Evolutionary conservation across 2,888 invertebrate species (phyloP).

Genomic region (Rugalucina vietnamica): DNA sequence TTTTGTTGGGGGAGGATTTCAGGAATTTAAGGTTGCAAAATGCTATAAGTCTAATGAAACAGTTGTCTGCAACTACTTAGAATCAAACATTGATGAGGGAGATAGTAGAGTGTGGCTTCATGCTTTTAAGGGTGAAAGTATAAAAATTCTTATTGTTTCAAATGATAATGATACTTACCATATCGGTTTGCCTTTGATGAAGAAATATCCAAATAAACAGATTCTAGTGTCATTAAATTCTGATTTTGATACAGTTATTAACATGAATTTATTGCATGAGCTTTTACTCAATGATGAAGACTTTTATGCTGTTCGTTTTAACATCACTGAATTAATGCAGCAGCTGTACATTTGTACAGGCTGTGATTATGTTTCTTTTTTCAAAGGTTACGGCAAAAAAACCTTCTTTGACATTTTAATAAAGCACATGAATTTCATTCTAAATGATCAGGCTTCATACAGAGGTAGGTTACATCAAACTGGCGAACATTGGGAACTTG

Average conservation of each 20-base stretch:
- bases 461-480: neutral
- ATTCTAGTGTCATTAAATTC: neutral
- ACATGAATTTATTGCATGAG: neutral
- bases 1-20: neutral
- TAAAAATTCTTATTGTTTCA: conserved; percentile 3
- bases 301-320: neutral
- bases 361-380: conserved; percentile 23
- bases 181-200: conserved; percentile 4
- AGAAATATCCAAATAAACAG: neutral
- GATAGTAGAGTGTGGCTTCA: conserved; percentile 17
- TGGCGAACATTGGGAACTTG: neutral
- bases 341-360: neutral
- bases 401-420: conserved; percentile 2
- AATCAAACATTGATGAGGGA: neutral
- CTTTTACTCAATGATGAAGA: neutral
- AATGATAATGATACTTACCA: conserved; percentile 26
- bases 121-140: neutral
- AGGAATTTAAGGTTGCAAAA: neutral
- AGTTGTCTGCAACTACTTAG: neutral
- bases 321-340: neutral
- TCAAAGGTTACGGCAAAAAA: conserved; percentile 12
- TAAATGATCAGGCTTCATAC: neutral
- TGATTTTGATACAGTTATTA: neutral
- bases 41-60: neutral
- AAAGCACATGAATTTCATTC: neutral